A percentile compares a stretch with the other conserved stretches of the same genome.
Conservation (phyloP, 2,797 vertebrate genomes). For the Poecilia velifera region DNA sequence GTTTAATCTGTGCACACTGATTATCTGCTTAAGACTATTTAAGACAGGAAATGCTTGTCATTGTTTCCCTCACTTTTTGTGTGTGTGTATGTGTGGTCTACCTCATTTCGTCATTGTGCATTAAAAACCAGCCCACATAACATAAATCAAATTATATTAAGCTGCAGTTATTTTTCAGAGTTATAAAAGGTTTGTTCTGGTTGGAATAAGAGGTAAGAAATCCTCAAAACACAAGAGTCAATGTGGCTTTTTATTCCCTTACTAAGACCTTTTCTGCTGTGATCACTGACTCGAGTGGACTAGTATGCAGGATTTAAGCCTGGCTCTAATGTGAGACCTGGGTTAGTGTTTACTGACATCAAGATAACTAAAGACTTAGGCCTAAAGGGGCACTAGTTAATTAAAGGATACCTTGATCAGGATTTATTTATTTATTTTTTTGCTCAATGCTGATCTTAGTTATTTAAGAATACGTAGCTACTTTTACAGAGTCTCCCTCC, state of each 20-base stretch:
- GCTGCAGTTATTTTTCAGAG: neutral
- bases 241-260: neutral
- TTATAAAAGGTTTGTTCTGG: neutral
- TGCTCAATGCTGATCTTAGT: neutral
- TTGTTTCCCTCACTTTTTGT: neutral
- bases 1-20: constrained; percentile 24
- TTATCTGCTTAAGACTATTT: constrained; percentile 23
- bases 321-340: neutral
- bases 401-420: neutral
- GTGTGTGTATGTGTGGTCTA: constrained; percentile 8
- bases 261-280: neutral
- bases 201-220: neutral
- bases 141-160: constrained; percentile 3
- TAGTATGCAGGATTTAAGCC: neutral
- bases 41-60: constrained; percentile 20
- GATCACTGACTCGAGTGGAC: neutral
- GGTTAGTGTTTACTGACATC: neutral
- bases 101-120: neutral
- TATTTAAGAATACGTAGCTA: neutral
- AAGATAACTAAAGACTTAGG: neutral
- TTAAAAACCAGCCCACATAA: neutral
- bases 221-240: neutral
- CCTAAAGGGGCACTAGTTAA: neutral
- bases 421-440: neutral
- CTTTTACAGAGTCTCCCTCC: neutral